Conservation (phyloP, 2,797 vertebrate genomes). For the Poecilia wingei region DNA sequence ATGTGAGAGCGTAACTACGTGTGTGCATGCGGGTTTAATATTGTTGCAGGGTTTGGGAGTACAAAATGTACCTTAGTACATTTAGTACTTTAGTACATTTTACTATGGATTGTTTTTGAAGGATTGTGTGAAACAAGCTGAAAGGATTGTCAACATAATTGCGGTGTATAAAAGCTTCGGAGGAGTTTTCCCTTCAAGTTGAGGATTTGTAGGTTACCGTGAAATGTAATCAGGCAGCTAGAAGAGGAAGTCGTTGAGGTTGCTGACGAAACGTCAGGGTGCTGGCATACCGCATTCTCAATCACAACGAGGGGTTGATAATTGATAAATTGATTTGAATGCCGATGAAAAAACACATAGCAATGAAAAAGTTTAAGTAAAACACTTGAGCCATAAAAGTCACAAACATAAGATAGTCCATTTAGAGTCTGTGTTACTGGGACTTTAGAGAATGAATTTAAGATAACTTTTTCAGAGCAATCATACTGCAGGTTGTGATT, state of each 20-base stretch:
- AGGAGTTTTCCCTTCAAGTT: conserved; percentile 56
- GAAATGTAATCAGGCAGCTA: conserved; percentile 63
- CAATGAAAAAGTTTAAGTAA: background rate
- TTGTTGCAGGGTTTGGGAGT: conserved; percentile 54
- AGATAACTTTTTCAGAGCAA: too few species aligned
- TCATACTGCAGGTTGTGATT: too few species aligned
- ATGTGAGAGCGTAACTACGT: conserved; percentile 19
- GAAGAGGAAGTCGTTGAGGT: conserved; percentile 63
- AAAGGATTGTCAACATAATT: conserved; percentile 70
- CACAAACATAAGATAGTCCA: background rate
- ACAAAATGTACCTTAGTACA: conserved; percentile 62
- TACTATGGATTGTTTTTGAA: conserved; percentile 63
- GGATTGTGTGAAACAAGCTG: conserved; percentile 58
- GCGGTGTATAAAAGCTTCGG: conserved; percentile 56
- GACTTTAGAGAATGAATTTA: background rate
- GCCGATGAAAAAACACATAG: background rate
- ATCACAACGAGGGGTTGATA: conserved; percentile 17
- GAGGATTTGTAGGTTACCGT: conserved; percentile 50
- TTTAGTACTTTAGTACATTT: too few species aligned
- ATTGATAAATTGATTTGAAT: conserved; percentile 26
- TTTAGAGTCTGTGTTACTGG: background rate
- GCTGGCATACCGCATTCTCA: conserved; percentile 26
- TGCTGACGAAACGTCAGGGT: conserved; percentile 35
- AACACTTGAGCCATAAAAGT: background rate
- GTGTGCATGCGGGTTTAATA: conserved; percentile 41